Percentiles rank a stretch among this genome's conserved stretches.
Conservation (phyloP, 2,113 vertebrate species). For the Bostrychus sinensis region DNA sequence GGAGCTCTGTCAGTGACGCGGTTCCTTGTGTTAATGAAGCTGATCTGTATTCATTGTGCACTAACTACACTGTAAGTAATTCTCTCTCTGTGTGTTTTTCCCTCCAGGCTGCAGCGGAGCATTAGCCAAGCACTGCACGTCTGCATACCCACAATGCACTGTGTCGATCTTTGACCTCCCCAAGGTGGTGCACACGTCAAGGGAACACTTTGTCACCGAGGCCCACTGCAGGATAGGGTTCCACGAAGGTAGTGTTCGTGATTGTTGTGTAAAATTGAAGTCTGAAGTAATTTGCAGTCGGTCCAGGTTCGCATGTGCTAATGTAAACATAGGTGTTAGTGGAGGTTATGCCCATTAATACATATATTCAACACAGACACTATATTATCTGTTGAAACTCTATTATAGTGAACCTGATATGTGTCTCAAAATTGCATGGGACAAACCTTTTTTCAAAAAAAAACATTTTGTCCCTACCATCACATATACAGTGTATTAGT, state of each 20-base stretch:
- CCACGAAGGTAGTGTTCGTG: constrained; percentile 76
- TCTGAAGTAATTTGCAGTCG: constrained; percentile 4
- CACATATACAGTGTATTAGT: too few relatives aligned
- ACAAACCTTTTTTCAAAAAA: too few relatives aligned
- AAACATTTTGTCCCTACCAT: too few relatives aligned
- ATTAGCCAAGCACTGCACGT: constrained; percentile 81
- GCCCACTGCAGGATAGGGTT: constrained; percentile 76
- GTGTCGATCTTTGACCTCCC: constrained; percentile 88
- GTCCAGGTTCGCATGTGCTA: background rate
- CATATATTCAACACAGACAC: background rate
- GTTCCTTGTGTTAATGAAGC: constrained; percentile 39
- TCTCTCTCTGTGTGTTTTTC: constrained; percentile 12
- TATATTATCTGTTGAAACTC: background rate
- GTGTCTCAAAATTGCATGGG: background rate
- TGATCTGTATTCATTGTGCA: constrained; percentile 31
- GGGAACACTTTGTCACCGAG: constrained; percentile 73
- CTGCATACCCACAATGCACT: constrained; percentile 80
- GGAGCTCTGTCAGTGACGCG: constrained; percentile 14
- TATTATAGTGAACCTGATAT: background rate
- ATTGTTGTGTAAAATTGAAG: constrained; percentile 5
- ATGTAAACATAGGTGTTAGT: constrained; percentile 3
- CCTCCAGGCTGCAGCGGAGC: constrained; percentile 87
- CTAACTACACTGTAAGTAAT: constrained; percentile 42
- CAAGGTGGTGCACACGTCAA: constrained; percentile 77
- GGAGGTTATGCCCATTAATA: background rate